Evolutionary conservation across 1,140 invertebrate species (phyloP).

Genomic region (Aphelenchoides fujianensis): DNA sequence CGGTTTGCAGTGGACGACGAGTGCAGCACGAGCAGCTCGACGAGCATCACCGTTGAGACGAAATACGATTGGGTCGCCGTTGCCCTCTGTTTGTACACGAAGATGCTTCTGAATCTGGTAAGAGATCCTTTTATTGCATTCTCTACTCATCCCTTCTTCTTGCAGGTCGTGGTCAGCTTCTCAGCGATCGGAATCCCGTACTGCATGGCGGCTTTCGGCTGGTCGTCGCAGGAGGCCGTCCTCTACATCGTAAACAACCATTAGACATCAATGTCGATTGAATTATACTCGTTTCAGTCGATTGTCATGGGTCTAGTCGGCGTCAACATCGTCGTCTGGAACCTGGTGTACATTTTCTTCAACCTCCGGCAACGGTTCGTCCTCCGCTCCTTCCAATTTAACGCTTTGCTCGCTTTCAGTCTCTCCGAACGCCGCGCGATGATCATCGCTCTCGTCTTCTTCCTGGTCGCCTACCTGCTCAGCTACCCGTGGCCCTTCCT

Average conservation of each 20-base stretch:
- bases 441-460: slow-evolving; percentile 12
- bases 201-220: slow-evolving; percentile 49
- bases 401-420: slow-evolving; percentile 13
- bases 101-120: slow-evolving; percentile 32
- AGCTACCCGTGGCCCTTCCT: slow-evolving; percentile 56
- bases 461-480: slow-evolving; percentile 36
- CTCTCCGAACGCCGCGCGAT: slow-evolving; percentile 36
- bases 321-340: slow-evolving; percentile 43
- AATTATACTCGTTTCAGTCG: too few species aligned
- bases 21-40: slow-evolving; percentile 7
- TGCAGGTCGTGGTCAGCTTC: slow-evolving; percentile 42
- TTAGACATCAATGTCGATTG: too few species aligned
- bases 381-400: neutral
- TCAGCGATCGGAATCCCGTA: slow-evolving; percentile 50
- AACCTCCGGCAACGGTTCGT: slow-evolving; percentile 43
- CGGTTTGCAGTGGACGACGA: slow-evolving; percentile 19
- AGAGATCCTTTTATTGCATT: too few species aligned
- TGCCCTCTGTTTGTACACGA: slow-evolving; percentile 37
- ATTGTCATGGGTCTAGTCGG: slow-evolving; percentile 41
- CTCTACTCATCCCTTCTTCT: too few species aligned
- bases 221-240: slow-evolving; percentile 39
- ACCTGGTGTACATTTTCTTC: slow-evolving; percentile 49
- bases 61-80: slow-evolving; percentile 43
- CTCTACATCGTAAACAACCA: too few species aligned
- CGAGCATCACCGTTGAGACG: slow-evolving; percentile 9